phyloP scores from a whole-genome alignment of 2,888 invertebrate species.

The Latrodectus hesperus region DNA sequence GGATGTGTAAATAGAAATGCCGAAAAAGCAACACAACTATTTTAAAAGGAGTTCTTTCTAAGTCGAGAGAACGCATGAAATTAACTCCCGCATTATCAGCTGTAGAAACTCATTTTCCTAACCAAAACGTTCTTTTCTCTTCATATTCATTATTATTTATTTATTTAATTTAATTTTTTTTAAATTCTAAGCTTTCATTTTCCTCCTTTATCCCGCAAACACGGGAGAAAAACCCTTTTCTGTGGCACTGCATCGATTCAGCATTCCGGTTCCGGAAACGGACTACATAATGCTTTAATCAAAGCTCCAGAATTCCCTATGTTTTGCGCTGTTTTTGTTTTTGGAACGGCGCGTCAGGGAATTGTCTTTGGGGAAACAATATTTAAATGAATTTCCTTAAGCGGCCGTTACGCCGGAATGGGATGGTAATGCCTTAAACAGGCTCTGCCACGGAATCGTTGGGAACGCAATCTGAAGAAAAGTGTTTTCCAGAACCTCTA shows the following conservation, averaged over 20 bases:
- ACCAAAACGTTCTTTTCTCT: no score
- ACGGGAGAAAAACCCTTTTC: not conserved
- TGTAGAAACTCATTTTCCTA: not conserved
- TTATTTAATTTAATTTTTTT: no score
- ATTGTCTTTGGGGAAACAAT: constrained; percentile 19
- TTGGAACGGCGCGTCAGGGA: constrained; percentile 1
- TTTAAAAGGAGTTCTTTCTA: no score
- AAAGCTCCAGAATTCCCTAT: constrained; percentile 20
- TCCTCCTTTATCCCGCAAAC: constrained; percentile 25
- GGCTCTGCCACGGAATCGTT: not conserved
- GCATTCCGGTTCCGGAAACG: constrained; percentile 18
- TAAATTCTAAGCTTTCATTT: not conserved
- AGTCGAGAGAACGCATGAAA: no score
- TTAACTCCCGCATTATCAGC: constrained; percentile 22
- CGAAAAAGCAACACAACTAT: no score
- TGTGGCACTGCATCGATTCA: constrained; percentile 25
- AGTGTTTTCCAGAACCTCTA: not conserved
- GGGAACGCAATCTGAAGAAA: not conserved
- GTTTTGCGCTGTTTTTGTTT: constrained; percentile 29
- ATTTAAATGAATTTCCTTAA: constrained; percentile 53
- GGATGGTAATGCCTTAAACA: constrained; percentile 33
- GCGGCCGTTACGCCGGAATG: constrained; percentile 32
- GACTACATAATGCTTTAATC: constrained; percentile 48
- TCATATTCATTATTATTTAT: no score
- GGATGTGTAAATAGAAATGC: no score